A percentile compares a stretch with the other conserved stretches of the same genome.
phyloP scores from a whole-genome alignment of 2,888 invertebrate species.

The Eulithis testata region DNA sequence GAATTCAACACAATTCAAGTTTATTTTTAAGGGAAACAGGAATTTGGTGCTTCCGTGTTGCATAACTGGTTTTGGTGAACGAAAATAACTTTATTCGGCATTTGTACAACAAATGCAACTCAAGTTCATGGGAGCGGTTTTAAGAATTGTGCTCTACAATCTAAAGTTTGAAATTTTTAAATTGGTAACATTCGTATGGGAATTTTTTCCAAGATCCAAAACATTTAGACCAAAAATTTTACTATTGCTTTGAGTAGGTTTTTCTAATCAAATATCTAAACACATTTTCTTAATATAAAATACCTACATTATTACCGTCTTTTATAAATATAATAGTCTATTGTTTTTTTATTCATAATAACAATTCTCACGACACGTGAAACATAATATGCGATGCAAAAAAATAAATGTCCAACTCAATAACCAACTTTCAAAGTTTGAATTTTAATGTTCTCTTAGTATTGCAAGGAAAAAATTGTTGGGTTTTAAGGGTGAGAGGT shows the following conservation, averaged over 20 bases:
- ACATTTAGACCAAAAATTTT: too few species aligned
- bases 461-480: not conserved
- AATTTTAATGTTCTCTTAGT: not conserved
- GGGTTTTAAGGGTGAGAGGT: not conserved
- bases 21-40: constrained; percentile 62
- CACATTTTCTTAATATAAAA: too few species aligned
- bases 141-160: constrained; percentile 2
- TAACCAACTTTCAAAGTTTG: constrained; percentile 41
- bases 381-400: constrained; percentile 50
- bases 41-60: constrained; percentile 72
- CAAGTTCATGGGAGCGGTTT: constrained; percentile 31
- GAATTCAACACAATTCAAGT: constrained; percentile 26
- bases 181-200: not conserved
- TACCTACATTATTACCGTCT: too few species aligned
- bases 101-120: constrained; percentile 30
- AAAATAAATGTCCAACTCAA: constrained; percentile 64
- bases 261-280: too few species aligned
- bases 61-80: constrained; percentile 62
- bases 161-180: not conserved
- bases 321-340: constrained; percentile 6
- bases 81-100: constrained; percentile 28
- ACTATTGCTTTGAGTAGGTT: too few species aligned
- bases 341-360: constrained; percentile 43
- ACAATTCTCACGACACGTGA: constrained; percentile 50
- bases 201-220: not conserved